Conservation (phyloP, 2,888 invertebrate genomes). For the Gymnosoma rotundatum region DNA sequence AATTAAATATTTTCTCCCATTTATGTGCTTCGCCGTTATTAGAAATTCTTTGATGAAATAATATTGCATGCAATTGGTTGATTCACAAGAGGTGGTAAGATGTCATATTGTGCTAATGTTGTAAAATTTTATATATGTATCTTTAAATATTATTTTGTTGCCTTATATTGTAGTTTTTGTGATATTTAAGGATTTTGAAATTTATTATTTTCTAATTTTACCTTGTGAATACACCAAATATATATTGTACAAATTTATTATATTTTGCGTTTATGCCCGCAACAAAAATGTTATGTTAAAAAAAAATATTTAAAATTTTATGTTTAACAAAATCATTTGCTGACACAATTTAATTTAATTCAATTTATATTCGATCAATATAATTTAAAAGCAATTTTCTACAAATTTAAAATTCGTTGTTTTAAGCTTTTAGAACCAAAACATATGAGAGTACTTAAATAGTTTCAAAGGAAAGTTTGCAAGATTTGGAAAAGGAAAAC, state of each 20-base stretch:
- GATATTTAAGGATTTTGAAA: no score
- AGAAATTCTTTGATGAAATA: no score
- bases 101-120: no score
- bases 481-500: neutral
- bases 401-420: constrained; percentile 30
- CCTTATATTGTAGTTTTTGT: no score
- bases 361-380: constrained; percentile 15
- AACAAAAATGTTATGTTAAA: neutral
- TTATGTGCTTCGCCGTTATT: neutral
- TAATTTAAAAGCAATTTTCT: constrained; percentile 24
- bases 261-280: no score
- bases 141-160: no score
- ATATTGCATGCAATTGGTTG: no score
- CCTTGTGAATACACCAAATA: no score
- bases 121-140: no score
- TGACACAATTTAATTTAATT: constrained; percentile 48
- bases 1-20: neutral
- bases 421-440: neutral
- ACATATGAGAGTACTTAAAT: constrained; percentile 5
- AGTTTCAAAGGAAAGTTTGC: neutral
- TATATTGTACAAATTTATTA: no score
- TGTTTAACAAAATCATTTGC: constrained; percentile 28
- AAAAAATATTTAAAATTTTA: constrained; percentile 8
- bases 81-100: no score
- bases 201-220: no score